These are phyloP conservation scores for Pygocentrus nattereri DNA, from an alignment of 2,797 vertebrate genomes.

Conservation along the genomic window DNA sequence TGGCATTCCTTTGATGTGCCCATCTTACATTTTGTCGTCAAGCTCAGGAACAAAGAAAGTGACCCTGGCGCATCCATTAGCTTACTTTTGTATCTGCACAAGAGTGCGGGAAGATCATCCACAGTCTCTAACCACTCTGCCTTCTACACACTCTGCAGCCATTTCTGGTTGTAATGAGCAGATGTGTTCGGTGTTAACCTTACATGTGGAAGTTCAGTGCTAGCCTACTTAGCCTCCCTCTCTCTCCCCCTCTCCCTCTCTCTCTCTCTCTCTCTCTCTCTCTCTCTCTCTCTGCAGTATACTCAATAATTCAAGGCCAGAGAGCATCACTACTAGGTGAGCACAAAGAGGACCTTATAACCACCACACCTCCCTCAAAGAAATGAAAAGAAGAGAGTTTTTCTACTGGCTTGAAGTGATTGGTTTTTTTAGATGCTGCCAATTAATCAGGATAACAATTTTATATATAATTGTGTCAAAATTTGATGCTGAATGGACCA, in stretches of 20 bases:
- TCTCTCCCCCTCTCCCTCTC: conserved; percentile 58
- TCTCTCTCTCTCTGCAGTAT: conserved; percentile 61
- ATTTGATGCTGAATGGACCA: too few species aligned
- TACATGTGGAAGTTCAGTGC: conserved; percentile 24
- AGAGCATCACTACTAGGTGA: conserved; percentile 51
- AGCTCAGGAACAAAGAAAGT: neutral
- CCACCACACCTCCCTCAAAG: neutral
- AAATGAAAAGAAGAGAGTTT: conserved; percentile 36
- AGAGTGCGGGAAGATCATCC: neutral
- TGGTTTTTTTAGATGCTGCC: too few species aligned
- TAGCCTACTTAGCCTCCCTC: conserved; percentile 54
- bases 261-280: conserved; percentile 61
- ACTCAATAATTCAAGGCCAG: conserved; percentile 76
- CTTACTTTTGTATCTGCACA: neutral
- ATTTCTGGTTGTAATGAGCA: conserved; percentile 20
- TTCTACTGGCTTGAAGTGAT: neutral
- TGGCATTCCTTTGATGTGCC: neutral
- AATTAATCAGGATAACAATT: too few species aligned
- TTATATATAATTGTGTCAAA: too few species aligned
- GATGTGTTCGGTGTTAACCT: conserved; percentile 31
- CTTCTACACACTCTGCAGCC: neutral
- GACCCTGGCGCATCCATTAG: conserved; percentile 8
- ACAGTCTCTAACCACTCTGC: neutral
- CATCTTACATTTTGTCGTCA: neutral
- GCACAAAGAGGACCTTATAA: conserved; percentile 47